phyloP scores from a whole-genome alignment of 92 coral and sea anemone species.

The Zoanthus gigantus region DNA sequence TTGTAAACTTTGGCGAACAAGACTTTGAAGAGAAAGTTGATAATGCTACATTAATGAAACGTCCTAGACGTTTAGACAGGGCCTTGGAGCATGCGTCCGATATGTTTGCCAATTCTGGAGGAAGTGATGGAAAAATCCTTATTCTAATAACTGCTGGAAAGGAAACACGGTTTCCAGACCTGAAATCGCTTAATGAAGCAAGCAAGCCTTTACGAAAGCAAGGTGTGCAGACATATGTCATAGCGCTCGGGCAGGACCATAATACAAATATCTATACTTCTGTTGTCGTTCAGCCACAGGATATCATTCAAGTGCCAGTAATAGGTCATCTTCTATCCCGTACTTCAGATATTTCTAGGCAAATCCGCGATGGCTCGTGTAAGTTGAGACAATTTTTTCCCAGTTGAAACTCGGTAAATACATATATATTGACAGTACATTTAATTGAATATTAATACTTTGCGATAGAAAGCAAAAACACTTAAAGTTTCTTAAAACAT shows the following conservation, averaged over 20 bases:
- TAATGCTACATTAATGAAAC: conserved; percentile 54
- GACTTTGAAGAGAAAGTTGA: conserved; percentile 52
- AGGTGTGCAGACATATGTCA: conserved; percentile 73
- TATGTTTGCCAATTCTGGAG: conserved; percentile 56
- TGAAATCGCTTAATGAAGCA: conserved; percentile 65
- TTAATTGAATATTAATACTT: no score
- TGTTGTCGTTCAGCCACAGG: conserved; percentile 61
- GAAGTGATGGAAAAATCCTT: conserved; percentile 32
- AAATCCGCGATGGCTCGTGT: conserved; percentile 30
- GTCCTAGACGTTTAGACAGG: conserved; percentile 68
- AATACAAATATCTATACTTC: conserved; percentile 9
- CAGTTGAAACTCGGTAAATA: no score
- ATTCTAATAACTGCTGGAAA: conserved; percentile 74
- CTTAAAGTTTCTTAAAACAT: no score
- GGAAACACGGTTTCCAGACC: conserved; percentile 44
- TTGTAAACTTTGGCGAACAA: conserved; percentile 58
- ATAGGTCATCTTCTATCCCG: conserved; percentile 46
- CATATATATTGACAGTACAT: no score
- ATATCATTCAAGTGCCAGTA: conserved; percentile 44
- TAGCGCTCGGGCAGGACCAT: conserved; percentile 77
- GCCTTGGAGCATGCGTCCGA: conserved; percentile 68
- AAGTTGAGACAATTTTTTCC: neutral
- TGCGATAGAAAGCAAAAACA: no score
- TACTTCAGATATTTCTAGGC: conserved; percentile 12
- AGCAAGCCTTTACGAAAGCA: conserved; percentile 74